Conservation (phyloP, 2,888 invertebrate species). For the Cryptocephalus primarius region DNA sequence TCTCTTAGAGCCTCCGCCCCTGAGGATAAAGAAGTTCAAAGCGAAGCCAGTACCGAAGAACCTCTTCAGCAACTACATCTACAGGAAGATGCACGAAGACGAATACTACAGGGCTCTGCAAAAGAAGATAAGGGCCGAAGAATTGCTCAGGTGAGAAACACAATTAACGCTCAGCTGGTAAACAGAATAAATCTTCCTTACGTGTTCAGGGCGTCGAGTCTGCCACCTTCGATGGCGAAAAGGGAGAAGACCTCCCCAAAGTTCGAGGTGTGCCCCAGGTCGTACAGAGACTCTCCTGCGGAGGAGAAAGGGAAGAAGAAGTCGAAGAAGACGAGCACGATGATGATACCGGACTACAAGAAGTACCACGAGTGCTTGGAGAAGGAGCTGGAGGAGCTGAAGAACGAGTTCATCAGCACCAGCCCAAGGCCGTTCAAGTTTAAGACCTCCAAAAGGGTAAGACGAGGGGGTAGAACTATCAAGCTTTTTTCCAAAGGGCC, state of each 20-base stretch:
- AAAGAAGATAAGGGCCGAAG: constrained; percentile 57
- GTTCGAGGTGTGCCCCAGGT: constrained; percentile 28
- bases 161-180: too few relatives aligned
- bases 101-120: constrained; percentile 59
- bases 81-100: constrained; percentile 59
- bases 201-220: constrained; percentile 42
- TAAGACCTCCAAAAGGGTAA: constrained; percentile 36
- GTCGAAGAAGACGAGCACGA: constrained; percentile 15
- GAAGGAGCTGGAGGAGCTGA: constrained; percentile 31
- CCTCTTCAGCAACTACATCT: constrained; percentile 58
- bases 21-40: constrained; percentile 46
- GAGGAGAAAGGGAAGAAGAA: constrained; percentile 13
- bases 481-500: neutral
- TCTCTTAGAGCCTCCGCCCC: constrained; percentile 31
- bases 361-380: constrained; percentile 34
- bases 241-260: constrained; percentile 39
- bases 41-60: constrained; percentile 61
- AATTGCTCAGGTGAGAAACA: constrained; percentile 39
- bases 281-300: constrained; percentile 7
- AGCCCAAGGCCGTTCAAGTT: constrained; percentile 37
- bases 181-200: too few relatives aligned
- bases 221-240: constrained; percentile 58
- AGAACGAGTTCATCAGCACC: constrained; percentile 36
- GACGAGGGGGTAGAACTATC: constrained; percentile 4
- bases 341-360: constrained; percentile 24